Base-by-base conservation (phyloP, 1,140 invertebrate species). In the Dendrolimus kikuchii region DNA sequence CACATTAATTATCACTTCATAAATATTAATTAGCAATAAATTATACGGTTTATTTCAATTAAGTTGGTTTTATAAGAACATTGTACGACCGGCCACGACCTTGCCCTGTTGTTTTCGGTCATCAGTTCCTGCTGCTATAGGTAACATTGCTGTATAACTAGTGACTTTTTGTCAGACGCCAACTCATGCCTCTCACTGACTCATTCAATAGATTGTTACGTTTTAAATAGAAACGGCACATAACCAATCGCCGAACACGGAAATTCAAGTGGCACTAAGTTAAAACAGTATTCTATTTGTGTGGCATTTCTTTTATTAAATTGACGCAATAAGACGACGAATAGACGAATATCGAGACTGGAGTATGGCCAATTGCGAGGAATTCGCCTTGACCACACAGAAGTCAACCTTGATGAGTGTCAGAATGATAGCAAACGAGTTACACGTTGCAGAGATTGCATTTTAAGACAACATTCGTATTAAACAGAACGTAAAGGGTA, bases 361-460 rank as follows among this genome's bases (percentile, higher is more conserved):
- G 60, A 57, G 46, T 75, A 67, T 62, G 55, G 63, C 63, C 68
- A 71, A 74, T 70, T 61, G 71, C 66, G 56, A 71, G 66, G 58
- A 72, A 75, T 76, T 79, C 59, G 66, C 78, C 78, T 86, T 83
- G 78, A 81, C 73, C 70, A 78, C 59, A 50, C 61, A 64, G 60
- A 71, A 72, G 69, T 63, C 70, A 78, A 72, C 77, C 80, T 83
- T 82, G 79, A 52, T 59, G 38, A 49, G 39, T 67, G 59, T 66
- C 55, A 55, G 60, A 74, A 77, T 68, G 65, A 74, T 70, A 64
- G 60, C 66, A 68, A 74, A 78, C 72, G 53, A 65, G 66, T 80
- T 72, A 23, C 23, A 23, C 1, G 23, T 23, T 49, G 6, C 8
- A n/a, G 23, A 23, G 7, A 41, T 7, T 38, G 37, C 5, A 9